A percentile compares a stretch with the other conserved stretches of the same genome.
phyloP scores from a whole-genome alignment of 2,797 vertebrate genomes.

The Liasis olivaceus region DNA sequence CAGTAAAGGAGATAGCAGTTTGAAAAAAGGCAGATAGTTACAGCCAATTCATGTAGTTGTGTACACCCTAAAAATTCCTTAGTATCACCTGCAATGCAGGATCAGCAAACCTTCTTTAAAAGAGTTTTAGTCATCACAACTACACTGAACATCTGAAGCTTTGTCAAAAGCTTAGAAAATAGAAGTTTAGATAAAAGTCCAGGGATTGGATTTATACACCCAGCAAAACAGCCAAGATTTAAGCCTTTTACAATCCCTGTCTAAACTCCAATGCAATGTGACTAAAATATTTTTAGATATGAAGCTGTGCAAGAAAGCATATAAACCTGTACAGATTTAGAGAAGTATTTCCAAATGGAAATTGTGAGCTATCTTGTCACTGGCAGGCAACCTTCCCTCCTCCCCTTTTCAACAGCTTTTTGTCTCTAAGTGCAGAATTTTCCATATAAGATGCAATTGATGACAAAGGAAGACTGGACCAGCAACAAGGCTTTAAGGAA shows the following conservation, averaged over 20 bases:
- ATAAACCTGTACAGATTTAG: not conserved
- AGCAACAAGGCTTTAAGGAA: not conserved
- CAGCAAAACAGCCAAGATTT: not conserved
- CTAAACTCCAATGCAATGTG: not conserved
- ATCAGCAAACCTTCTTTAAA: not conserved
- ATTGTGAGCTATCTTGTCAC: not conserved
- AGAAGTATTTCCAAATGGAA: not conserved
- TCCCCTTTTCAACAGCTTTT: not conserved
- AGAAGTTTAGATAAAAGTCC: not conserved
- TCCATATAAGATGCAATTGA: conserved; percentile 18
- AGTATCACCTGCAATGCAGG: not conserved
- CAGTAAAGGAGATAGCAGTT: not conserved
- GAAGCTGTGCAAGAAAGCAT: not conserved
- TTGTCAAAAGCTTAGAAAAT: not conserved
- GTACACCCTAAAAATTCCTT: not conserved
- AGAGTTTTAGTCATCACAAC: not conserved
- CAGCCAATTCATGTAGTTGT: not conserved
- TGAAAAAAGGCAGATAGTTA: not conserved
- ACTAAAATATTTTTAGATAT: not conserved
- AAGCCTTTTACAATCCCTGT: not conserved
- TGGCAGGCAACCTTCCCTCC: not conserved
- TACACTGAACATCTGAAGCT: not conserved
- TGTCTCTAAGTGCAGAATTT: not conserved
- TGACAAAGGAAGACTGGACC: not conserved
- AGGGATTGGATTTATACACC: not conserved